Base-by-base conservation (phyloP, 2,888 invertebrate species). In the Cosmorhoe ocellata region DNA sequence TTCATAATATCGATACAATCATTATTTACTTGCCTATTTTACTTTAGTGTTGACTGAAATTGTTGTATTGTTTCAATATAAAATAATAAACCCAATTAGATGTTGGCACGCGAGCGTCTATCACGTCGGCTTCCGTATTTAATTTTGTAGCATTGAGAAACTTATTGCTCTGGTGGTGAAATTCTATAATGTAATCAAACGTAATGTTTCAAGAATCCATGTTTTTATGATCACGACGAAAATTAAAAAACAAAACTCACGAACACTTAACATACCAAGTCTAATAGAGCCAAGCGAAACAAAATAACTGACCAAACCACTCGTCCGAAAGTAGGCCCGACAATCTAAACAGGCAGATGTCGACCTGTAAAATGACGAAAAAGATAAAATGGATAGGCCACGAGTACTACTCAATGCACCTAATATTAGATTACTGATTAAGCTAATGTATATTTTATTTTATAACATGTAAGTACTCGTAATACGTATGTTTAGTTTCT, bases 1-100 rank as follows among this genome's bases (percentile, higher is more conserved):
- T 69, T 66, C 66, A 59, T 57, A 69, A 66, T 65, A 56, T 49
- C 59, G 54, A 59, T 61, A 62, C 56, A 55, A 54, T 56, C 51
- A 53, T 58, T 33, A 18, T 24, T 7, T 59, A 63, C 59, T 66
- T 59, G 62, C 56, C 24, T 3, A 51, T 58, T 40, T 30, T 36
- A 53, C 34, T 49, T 48, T 22, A 42, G 43, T 47, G 36, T 52
- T 58, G 56, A 50, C 52, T 53, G 49, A 32, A 50, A 55, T 37
- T 47, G 52, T 53, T 37, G 43, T 52, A 58, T 59, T 59, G 55
- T 51, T 51, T 37, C 40, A 43, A 53, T 50, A 40, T 55, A 52
- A 55, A 46, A 58, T 61, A 55, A 52, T 58, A 61, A 58, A 52
- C 56, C 50, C 58, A 61, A 61, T 58, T 61, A 58, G 50, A 47